Base-by-base conservation (phyloP, 2,888 invertebrate species). In the Archips xylosteana region DNA sequence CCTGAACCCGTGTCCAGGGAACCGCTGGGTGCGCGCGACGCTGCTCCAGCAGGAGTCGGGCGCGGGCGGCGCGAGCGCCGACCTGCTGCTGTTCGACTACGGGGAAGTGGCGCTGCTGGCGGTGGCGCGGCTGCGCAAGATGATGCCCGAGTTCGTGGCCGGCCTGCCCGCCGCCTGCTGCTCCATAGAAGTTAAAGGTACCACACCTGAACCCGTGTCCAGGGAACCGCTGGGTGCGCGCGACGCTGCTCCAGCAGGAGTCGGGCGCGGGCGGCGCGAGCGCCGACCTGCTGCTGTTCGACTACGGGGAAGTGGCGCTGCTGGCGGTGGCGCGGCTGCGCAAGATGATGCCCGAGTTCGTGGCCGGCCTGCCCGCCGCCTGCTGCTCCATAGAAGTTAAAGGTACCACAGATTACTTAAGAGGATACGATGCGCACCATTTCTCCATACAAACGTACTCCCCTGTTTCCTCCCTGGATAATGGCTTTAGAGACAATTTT, bases 331-430 rank as follows among this genome's bases (percentile, higher is more conserved):
- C 15, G 0, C n/a, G 72, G 3, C 72, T 94, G 8, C 77, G 93
- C 36, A 92, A 91, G 81, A 90, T 92, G 86, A 70, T 89, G 81
- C 89, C 90, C 0, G 92, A 90, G 69, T 91, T 92, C 75, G 82
- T 86, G 10, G 49, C 63, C 0, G 81, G 71, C 0, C 45, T 83
- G 39, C 91, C 92, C 0, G 88, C 86, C 0, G 74, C 89, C 2
- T 86, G 85, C 0, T 64, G 76, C 13, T 78, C 83, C 3, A 4
- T 86, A 0, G 85, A 87, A 13, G 85, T 91, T 4, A 76, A 76
- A 75, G 85, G 91, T 91, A 36, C 60, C 64, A 51, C 42, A 57
- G n/a, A n/a, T n/a, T n/a, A n/a, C n/a, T n/a, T n/a, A n/a, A n/a
- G n/a, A n/a, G n/a, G n/a, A n/a, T n/a, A n/a, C n/a, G n/a, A n/a